These are phyloP conservation scores for Aegotheles bennettii DNA, from an alignment of 2,113 vertebrate genomes.

Conservation along the genomic window DNA sequence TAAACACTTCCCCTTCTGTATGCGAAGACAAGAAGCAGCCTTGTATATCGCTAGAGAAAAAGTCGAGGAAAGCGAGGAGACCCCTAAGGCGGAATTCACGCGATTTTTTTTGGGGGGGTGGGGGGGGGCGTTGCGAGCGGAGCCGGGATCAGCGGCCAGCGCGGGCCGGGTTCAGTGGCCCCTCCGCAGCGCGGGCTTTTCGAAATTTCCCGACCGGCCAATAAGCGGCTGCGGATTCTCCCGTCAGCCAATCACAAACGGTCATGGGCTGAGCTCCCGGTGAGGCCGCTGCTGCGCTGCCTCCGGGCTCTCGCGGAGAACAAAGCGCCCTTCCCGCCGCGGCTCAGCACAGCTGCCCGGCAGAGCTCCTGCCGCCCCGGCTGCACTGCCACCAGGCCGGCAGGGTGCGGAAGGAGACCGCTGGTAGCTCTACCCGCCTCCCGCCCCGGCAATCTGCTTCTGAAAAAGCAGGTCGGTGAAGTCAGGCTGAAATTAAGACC, in stretches of 20 bases:
- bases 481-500: background rate
- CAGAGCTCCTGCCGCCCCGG: background rate
- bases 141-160: fast-evolving
- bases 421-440: fast-evolving
- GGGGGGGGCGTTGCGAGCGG: fast-evolving
- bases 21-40: too few relatives aligned
- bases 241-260: background rate
- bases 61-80: fast-evolving
- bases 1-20: fast-evolving
- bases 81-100: fast-evolving
- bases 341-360: fast-evolving
- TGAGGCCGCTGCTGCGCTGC: fast-evolving
- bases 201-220: background rate
- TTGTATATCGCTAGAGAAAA: fast-evolving
- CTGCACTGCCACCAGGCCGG: background rate
- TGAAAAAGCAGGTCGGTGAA: background rate
- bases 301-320: fast-evolving
- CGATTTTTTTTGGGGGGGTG: too few relatives aligned
- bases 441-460: background rate
- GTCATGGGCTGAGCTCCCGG: fast-evolving
- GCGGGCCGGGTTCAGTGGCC: fast-evolving
- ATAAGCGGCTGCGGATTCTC: background rate
- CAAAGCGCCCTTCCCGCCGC: fast-evolving
- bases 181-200: background rate
- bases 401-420: background rate